Evolutionary conservation across 2,113 vertebrate species (phyloP), one percentile per base, ranked within the genome.

Genomic region (Xiphophorus maculatus): DNA sequence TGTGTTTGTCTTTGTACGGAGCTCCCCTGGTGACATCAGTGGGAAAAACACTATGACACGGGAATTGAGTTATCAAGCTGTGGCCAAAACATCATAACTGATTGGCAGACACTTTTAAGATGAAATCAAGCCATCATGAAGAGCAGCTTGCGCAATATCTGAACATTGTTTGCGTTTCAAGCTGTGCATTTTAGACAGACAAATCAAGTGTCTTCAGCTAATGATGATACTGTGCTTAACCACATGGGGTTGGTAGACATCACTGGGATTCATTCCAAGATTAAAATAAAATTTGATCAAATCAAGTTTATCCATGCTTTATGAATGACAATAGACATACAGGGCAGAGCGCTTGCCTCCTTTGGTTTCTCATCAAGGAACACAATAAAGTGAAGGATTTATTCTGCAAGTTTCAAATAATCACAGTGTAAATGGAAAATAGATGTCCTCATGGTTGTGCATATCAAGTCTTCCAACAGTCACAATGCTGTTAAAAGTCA

Each of bases 251-350:
- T 37, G 25, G 33, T 27, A 17, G 33, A 27, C 35, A 27, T 42
- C 35, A 14, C 32, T 42, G n/a, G 5, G 35, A 66, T 66, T 42
- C n/a, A 66, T 14, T 7, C 7, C 65, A 66, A n/a, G 25, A 28
- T 66, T 37, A 40, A 66, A 66, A 40, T 66, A 66, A 66, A 66
- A 42, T 37, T 5, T 40, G n/a, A 66, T 66, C 12, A 42, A 42
- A 40, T 40, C 22, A 66, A 42, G n/a, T 37, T 27, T 37, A 32
- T 25, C 32, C 9, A 12, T 37, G 8, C 63, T 65, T 65, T 33
- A 65, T 65, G 33, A 35, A 10, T 65, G 63, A 33, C 19, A 65
- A 5, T n/a, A 65, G 22, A n/a, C 32, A 9, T 25, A 37, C 4
- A 35, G 22, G 12, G 22, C 63, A n/a, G 32, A 12, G 30, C 32